Percentiles rank a stretch among this genome's conserved stretches.
Evolutionary conservation across 2,113 vertebrate species (phyloP).

Genomic region (Acanthochromis polyacanthus): DNA sequence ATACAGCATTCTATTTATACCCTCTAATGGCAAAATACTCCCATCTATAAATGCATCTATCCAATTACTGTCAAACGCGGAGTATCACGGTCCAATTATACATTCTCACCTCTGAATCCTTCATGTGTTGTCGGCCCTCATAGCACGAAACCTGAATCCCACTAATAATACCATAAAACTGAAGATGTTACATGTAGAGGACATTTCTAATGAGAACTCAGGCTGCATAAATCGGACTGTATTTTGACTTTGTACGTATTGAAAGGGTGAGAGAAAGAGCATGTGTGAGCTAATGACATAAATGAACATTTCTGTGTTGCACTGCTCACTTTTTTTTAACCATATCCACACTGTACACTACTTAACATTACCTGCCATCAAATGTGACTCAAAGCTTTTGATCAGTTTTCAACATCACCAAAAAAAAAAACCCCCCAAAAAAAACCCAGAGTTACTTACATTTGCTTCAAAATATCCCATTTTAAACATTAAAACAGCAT

Average conservation of each 20-base stretch:
- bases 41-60: conserved; percentile 50
- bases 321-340: not conserved
- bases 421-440: no score
- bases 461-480: no score
- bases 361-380: no score
- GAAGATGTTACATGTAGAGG: not conserved
- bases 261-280: not conserved
- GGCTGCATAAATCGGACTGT: not conserved
- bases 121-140: conserved; percentile 16
- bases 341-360: no score
- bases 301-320: not conserved
- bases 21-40: conserved; percentile 46
- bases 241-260: not conserved
- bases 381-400: no score
- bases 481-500: no score
- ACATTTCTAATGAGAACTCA: conserved; percentile 1
- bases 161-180: not conserved
- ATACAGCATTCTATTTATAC: conserved; percentile 77
- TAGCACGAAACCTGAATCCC: not conserved
- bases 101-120: conserved; percentile 32
- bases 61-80: conserved; percentile 62
- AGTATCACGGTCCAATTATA: conserved; percentile 48
- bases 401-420: no score
- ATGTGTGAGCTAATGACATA: not conserved
- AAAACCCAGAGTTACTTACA: no score